A percentile compares a stretch with the other conserved stretches of the same genome.
phyloP scores from a whole-genome alignment of 2,888 invertebrate genomes.

The Chymomyza caudatula region DNA sequence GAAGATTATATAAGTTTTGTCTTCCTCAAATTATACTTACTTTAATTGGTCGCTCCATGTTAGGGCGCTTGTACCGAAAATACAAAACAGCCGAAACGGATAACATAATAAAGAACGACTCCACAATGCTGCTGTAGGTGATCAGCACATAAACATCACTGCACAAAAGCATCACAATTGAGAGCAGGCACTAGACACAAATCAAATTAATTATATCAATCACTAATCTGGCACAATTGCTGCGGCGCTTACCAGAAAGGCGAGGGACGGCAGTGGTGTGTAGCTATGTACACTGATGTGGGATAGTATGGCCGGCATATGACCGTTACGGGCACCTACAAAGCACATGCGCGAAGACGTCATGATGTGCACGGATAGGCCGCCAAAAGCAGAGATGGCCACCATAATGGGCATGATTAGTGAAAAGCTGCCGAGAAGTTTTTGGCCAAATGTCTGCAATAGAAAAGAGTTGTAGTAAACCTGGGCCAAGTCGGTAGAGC shows the following conservation, averaged over 20 bases:
- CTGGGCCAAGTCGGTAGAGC: no score
- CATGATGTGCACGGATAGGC: constrained; percentile 96
- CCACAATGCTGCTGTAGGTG: constrained; percentile 94
- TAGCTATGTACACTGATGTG: constrained; percentile 87
- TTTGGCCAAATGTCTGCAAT: constrained; percentile 88
- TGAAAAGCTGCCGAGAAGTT: constrained; percentile 84
- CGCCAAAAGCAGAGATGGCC: constrained; percentile 94
- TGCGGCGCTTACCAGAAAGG: constrained; percentile 85
- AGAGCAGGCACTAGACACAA: constrained; percentile 85
- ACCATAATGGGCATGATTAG: constrained; percentile 95
- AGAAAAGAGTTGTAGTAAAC: neutral
- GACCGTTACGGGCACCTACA: constrained; percentile 93
- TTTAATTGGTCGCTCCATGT: constrained; percentile 90
- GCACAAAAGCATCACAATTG: constrained; percentile 90
- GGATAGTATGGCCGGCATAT: constrained; percentile 89
- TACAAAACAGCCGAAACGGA: constrained; percentile 91
- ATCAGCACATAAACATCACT: constrained; percentile 91
- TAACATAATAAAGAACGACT: constrained; percentile 93
- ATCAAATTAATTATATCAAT: constrained; percentile 35
- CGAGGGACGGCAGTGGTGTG: constrained; percentile 89
- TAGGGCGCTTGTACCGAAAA: constrained; percentile 88
- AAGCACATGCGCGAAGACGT: constrained; percentile 95
- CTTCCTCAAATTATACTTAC: constrained; percentile 77
- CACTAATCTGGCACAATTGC: constrained; percentile 42
- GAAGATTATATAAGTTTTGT: constrained; percentile 1